These are phyloP conservation scores for Blastomussa wellsi DNA, from an alignment of 92 coral and sea anemone genomes.

Conservation along the genomic window DNA sequence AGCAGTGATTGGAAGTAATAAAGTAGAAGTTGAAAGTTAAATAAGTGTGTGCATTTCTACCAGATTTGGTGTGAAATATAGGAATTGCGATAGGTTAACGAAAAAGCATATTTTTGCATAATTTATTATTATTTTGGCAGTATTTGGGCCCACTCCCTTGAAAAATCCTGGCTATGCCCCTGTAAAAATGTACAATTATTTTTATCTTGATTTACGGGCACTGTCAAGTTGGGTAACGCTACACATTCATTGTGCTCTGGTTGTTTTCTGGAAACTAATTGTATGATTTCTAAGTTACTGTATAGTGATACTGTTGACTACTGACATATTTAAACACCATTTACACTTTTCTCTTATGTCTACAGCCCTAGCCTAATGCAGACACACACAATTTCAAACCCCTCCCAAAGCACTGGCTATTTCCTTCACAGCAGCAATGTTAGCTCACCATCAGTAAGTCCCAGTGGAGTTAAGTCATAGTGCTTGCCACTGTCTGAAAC, in stretches of 20 bases:
- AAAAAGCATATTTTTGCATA: too few relatives aligned
- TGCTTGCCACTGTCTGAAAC: constrained; percentile 35
- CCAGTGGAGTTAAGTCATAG: constrained; percentile 81
- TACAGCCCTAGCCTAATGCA: neutral
- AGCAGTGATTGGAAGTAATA: too few relatives aligned
- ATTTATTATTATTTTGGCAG: too few relatives aligned
- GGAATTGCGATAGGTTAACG: too few relatives aligned
- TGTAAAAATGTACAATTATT: neutral
- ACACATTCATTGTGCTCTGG: neutral
- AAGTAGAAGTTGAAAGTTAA: too few relatives aligned
- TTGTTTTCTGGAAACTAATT: neutral
- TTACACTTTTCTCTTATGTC: neutral
- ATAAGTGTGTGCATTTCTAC: too few relatives aligned
- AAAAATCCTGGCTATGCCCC: too few relatives aligned
- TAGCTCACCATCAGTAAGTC: constrained; percentile 67
- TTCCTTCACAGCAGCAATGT: neutral
- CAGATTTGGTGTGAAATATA: too few relatives aligned
- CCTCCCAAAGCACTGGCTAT: neutral
- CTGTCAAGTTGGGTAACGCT: neutral
- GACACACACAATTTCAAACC: neutral
- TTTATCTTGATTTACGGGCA: neutral
- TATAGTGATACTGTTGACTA: too few relatives aligned
- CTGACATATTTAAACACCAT: too few relatives aligned
- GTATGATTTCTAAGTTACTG: neutral
- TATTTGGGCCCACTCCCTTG: too few relatives aligned